phyloP scores from a whole-genome alignment of 2,113 vertebrate species.

The Potamarius usumacintae region DNA sequence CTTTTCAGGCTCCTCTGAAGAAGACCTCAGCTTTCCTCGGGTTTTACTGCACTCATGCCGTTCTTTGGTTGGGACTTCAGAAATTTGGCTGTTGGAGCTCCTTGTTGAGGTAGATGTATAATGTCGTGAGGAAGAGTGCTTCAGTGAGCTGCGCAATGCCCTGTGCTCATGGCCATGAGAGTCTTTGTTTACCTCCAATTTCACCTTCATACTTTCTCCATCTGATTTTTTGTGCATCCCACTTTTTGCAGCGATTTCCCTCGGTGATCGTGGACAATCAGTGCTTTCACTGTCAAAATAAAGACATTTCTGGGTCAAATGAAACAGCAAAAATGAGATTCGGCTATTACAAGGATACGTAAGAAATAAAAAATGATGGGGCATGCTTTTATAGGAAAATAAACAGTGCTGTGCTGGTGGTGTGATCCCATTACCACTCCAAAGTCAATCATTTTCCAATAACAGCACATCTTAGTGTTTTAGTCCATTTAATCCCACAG shows the following conservation, averaged over 20 bases:
- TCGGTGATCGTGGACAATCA: neutral
- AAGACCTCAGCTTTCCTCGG: neutral
- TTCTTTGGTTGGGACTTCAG: slow-evolving; percentile 13
- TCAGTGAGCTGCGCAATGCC: neutral
- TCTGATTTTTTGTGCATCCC: neutral
- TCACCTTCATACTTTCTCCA: neutral
- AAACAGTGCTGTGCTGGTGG: neutral
- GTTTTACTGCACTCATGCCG: neutral
- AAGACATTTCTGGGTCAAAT: neutral
- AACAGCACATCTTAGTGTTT: neutral
- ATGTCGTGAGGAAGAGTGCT: neutral
- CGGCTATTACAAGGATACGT: neutral
- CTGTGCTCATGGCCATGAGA: neutral
- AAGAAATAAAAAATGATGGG: neutral
- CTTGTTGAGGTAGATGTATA: neutral
- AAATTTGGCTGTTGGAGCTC: neutral
- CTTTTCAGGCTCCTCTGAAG: slow-evolving; percentile 1
- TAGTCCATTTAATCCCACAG: neutral
- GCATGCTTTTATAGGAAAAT: neutral
- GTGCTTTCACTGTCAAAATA: slow-evolving; percentile 3
- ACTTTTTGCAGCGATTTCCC: neutral
- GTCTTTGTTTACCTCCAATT: neutral
- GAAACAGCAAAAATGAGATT: neutral
- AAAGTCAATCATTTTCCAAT: neutral
- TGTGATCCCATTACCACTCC: neutral